Evolutionary conservation across 53 echinoderm and acorn worm genomes (phyloP).

Genomic region (Echinometra lucunter): DNA sequence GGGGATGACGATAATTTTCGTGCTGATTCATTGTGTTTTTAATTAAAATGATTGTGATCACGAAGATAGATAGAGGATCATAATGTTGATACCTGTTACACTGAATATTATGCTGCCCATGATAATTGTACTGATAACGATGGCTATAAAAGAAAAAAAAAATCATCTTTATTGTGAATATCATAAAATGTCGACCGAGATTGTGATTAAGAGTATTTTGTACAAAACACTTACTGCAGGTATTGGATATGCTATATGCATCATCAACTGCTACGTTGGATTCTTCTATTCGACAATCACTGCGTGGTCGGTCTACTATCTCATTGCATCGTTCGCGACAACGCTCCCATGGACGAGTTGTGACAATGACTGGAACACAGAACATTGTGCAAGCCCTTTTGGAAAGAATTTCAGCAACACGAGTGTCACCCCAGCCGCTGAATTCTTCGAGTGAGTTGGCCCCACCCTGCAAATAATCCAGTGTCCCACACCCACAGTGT

Average conservation of each 20-base stretch:
- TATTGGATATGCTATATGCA: constrained; percentile 86
- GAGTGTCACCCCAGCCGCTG: constrained; percentile 77
- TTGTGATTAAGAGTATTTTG: background rate
- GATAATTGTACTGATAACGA: background rate
- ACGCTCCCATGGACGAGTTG: constrained; percentile 92
- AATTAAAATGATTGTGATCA: constrained; percentile 32
- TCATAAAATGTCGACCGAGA: background rate
- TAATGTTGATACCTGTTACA: background rate
- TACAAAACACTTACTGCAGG: constrained; percentile 64
- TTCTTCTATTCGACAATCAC: constrained; percentile 97
- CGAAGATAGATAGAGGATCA: background rate
- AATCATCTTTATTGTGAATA: background rate
- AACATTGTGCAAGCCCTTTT: constrained; percentile 72
- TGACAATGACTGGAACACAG: constrained; percentile 91
- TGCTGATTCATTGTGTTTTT: background rate
- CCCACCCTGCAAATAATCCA: background rate
- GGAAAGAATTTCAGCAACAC: constrained; percentile 46
- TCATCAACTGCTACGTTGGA: constrained; percentile 87
- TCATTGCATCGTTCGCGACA: constrained; percentile 81
- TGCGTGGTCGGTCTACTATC: constrained; percentile 91
- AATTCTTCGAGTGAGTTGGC: constrained; percentile 90
- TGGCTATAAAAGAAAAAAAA: background rate
- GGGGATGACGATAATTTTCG: constrained; percentile 75
- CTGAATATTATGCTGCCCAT: background rate
- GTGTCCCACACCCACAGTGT: no score